Evolutionary conservation across 2,797 vertebrate genomes (phyloP), one percentile per base, ranked within the genome.

Genomic region (Girardinus metallicus): DNA sequence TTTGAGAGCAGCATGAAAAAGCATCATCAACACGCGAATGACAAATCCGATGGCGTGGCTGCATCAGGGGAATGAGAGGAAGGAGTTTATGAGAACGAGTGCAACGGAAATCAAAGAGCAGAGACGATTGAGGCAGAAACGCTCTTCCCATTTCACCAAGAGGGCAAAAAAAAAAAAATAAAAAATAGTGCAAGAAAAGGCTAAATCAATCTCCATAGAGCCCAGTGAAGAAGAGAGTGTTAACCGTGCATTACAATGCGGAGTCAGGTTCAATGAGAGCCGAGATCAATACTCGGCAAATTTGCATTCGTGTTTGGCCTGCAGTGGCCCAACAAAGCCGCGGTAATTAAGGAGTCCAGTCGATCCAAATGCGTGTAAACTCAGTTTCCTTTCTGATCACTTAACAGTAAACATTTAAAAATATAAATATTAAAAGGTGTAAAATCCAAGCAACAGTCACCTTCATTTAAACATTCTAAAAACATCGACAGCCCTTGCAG

Each of bases 161-260:
- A 39, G 78, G 39, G 72, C 34, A 68, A 72, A 82, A 71, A 46
- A 80, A 80, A 13, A 23, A 26, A 18, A 15, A 36, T 41, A 7
- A 36, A 66, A 76, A 23, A 31, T 3, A 41, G 44, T 12, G 15
- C 46, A 36, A 43, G 23, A 44, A 13, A 10, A 71, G 73, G 78
- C 15, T 64, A 81, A 90, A 95, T 95, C 93, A 87, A 95, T 95
- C 91, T 95, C 89, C 94, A 95, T 93, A 79, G 75, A 88, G 85
- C 85, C 81, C 68, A 78, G 86, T 68, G 86, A 82, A 86, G 78
- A 89, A 82, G 85, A 76, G 88, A 93, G 91, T 87, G 91, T 94
- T 94, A 91, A 91, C 84, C 72, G 91, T 87, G 91, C 91, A 91
- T 93, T 89, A 88, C 87, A 93, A 90, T 80, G 81, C 82, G 80